Percentiles rank a stretch among this genome's conserved stretches.
These are phyloP conservation scores for Aleiodes testaceus DNA, from an alignment of 2,888 invertebrate genomes.

Conservation along the genomic window DNA sequence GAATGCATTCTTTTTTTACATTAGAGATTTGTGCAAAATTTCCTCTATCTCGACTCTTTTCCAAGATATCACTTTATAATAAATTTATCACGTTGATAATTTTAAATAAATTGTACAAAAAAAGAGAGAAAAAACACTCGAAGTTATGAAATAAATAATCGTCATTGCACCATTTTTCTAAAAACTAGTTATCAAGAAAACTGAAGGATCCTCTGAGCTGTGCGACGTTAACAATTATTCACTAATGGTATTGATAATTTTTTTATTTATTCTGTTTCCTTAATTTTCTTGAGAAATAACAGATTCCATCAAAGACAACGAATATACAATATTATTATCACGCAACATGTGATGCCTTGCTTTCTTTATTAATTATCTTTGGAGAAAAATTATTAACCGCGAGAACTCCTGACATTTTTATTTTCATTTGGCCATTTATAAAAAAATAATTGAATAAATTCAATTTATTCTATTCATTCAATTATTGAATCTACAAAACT, in stretches of 20 bases:
- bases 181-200: slow-evolving; percentile 3
- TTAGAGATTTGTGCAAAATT: too few species aligned
- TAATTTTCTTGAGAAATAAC: neutral
- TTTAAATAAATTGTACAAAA: neutral
- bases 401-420: slow-evolving; percentile 7
- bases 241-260: neutral
- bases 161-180: neutral
- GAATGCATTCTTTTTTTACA: too few species aligned
- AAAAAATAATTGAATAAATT: slow-evolving; percentile 16
- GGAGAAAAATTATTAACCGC: slow-evolving; percentile 14
- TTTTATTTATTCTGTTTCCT: neutral
- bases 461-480: too few species aligned
- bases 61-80: too few species aligned
- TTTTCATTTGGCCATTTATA: slow-evolving; percentile 1
- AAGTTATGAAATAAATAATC: slow-evolving; percentile 5
- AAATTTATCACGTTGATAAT: neutral
- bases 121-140: neutral
- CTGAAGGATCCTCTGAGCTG: neutral
- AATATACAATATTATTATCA: slow-evolving; percentile 14
- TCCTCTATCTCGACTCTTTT: too few species aligned
- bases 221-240: slow-evolving; percentile 22
- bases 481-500: slow-evolving; percentile 8
- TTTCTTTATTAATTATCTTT: neutral
- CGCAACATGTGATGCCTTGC: neutral
- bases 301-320: slow-evolving; percentile 20